phyloP scores from a whole-genome alignment of 2,113 vertebrate genomes.

The Leiothrix lutea region DNA sequence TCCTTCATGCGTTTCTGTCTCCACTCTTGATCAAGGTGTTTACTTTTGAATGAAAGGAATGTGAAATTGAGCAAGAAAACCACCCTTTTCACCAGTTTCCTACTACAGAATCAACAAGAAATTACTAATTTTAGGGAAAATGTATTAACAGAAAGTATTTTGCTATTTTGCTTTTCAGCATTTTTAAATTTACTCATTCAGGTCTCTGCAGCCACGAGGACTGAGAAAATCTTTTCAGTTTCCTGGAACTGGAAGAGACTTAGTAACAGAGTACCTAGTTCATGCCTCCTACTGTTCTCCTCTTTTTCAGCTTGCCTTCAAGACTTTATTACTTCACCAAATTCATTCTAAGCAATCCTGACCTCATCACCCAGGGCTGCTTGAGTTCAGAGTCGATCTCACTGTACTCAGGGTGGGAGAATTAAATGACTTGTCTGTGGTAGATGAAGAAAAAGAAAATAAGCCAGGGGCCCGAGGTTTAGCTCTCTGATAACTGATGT shows the following conservation, averaged over 20 bases:
- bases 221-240: background rate
- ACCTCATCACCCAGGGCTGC: conserved; percentile 49
- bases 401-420: conserved; percentile 22
- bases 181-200: background rate
- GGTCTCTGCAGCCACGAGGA: background rate
- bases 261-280: background rate
- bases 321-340: conserved; percentile 51
- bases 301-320: conserved; percentile 35
- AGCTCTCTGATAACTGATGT: background rate
- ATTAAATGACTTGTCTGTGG: conserved; percentile 33
- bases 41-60: background rate
- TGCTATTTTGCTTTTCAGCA: background rate
- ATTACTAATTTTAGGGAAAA: background rate
- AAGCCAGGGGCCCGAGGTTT: background rate
- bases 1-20: background rate
- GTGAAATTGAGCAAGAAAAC: background rate
- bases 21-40: background rate
- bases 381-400: conserved; percentile 1
- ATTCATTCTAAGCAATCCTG: conserved; percentile 40
- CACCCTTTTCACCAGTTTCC: background rate
- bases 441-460: conserved; percentile 23
- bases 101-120: background rate
- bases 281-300: conserved; percentile 21
- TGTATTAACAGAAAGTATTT: background rate
- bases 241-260: conserved; percentile 1